A percentile compares a stretch with the other conserved stretches of the same genome.
Conservation (phyloP, 2,113 vertebrate species). For the Tylochromis polylepis region DNA sequence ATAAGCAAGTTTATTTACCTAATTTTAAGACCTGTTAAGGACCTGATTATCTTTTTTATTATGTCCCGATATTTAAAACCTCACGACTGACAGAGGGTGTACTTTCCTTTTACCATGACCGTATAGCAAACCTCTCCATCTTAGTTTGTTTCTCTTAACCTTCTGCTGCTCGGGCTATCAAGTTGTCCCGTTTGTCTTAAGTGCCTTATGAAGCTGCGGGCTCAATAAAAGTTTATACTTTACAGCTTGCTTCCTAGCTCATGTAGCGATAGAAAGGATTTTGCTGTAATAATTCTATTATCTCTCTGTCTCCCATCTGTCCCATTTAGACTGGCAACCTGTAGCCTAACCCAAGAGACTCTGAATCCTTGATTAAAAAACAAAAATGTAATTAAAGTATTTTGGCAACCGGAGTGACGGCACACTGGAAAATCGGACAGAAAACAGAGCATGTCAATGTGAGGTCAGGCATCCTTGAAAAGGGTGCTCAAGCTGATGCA, state of each 20-base stretch:
- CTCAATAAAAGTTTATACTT: not conserved
- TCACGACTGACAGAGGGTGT: not conserved
- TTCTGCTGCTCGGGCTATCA: not conserved
- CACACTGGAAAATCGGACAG: not conserved
- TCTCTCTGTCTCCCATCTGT: not conserved
- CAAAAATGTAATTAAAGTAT: not conserved
- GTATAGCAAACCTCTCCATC: not conserved
- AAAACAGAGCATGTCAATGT: conserved; percentile 8
- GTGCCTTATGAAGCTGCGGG: not conserved
- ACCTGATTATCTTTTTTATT: not conserved
- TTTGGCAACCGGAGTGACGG: not conserved
- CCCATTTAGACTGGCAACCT: not conserved
- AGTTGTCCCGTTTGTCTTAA: not conserved
- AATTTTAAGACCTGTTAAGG: not conserved
- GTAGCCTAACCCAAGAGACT: not conserved
- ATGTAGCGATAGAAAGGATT: not conserved
- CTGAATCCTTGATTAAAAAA: not conserved
- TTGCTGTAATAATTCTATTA: not conserved
- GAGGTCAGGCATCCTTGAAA: not conserved
- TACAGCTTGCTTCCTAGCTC: not conserved
- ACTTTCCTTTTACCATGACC: not conserved
- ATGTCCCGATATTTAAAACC: not conserved
- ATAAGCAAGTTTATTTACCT: not conserved
- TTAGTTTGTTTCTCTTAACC: not conserved
- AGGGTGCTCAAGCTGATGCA: not conserved